Evolutionary conservation across 2,888 invertebrate genomes (phyloP), one percentile per base, ranked within the genome.

Genomic region (Meghimatium bilineatum): DNA sequence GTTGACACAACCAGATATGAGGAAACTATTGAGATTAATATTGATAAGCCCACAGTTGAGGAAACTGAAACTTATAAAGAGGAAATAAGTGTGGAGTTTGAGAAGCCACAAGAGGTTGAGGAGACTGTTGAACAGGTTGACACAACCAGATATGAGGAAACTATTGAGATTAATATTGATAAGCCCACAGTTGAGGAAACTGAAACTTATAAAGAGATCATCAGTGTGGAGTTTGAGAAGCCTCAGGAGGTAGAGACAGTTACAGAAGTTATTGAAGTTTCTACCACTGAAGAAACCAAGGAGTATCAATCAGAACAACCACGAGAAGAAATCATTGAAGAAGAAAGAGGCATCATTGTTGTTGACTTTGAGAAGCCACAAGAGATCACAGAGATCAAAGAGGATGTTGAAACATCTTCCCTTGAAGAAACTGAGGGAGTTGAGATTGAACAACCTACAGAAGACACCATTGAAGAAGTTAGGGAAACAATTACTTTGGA

Each of bases 31-130:
- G 44, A 44, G 44, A 44, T 44, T 12, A 44, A 8, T 12, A 44
- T 12, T 44, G 6, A 44, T 8, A 12, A 44, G 44, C 12, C 12
- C 6, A 44, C 5, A 44, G 44, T 12, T 44, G 12, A 44, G 44
- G 44, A 44, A 44, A 12, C 12, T 44, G 12, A 44, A 5, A 44
- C 12, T 12, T 44, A 8, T 17, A 87, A 82, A 49, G 86, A 83
- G 71, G 77, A 82, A 26, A 74, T 87, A 34, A 85, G 86, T 67
- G 86, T 87, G 26, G 74, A 78, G 14, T 56, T 49, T 38, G 80
- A 85, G 69, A 84, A 82, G 74, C 81, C 87, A 74, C 67, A 86
- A 26, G 85, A 89, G 84, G 87, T 87, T 69, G 88, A 88, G 71
- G 83, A 86, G 0, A n/a, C 34, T 5, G 67, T 80, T 44, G 86